These are phyloP conservation scores for Pseudomyrmex dendroicus DNA, from an alignment of 1,140 invertebrate genomes.

Conservation along the genomic window DNA sequence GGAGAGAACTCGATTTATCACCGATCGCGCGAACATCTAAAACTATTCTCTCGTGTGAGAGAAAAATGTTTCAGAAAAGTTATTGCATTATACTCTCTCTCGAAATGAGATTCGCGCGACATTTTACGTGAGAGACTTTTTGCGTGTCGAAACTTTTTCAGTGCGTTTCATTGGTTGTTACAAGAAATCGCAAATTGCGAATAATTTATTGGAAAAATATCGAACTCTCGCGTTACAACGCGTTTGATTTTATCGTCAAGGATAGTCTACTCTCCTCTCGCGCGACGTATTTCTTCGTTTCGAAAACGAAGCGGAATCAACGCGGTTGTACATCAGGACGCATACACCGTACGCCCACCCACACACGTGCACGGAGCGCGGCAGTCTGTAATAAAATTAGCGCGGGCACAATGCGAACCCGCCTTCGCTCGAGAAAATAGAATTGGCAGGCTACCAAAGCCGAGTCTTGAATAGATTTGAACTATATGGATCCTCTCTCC, in stretches of 20 bases:
- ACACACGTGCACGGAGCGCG: constrained; percentile 46
- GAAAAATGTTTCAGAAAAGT: background rate
- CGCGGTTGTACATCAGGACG: background rate
- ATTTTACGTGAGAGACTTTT: background rate
- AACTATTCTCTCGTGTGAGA: background rate
- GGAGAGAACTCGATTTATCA: background rate
- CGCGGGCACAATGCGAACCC: constrained; percentile 81
- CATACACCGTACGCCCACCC: constrained; percentile 21
- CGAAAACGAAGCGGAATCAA: constrained; percentile 27
- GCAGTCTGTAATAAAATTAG: constrained; percentile 81
- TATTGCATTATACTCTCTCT: background rate
- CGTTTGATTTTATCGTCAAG: background rate
- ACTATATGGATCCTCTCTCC: constrained; percentile 80
- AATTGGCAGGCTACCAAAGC: constrained; percentile 81
- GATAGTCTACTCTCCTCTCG: constrained; percentile 18
- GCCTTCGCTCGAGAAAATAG: constrained; percentile 83
- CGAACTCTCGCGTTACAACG: background rate
- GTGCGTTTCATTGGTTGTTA: background rate
- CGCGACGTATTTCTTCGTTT: constrained; percentile 16
- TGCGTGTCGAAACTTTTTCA: background rate
- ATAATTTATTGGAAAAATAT: constrained; percentile 31
- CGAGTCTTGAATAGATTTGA: constrained; percentile 82
- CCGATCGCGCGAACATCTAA: background rate
- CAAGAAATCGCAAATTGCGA: background rate
- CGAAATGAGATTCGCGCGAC: background rate